phyloP scores from a whole-genome alignment of 2,888 invertebrate genomes.

The Leptura quadrifasciata region DNA sequence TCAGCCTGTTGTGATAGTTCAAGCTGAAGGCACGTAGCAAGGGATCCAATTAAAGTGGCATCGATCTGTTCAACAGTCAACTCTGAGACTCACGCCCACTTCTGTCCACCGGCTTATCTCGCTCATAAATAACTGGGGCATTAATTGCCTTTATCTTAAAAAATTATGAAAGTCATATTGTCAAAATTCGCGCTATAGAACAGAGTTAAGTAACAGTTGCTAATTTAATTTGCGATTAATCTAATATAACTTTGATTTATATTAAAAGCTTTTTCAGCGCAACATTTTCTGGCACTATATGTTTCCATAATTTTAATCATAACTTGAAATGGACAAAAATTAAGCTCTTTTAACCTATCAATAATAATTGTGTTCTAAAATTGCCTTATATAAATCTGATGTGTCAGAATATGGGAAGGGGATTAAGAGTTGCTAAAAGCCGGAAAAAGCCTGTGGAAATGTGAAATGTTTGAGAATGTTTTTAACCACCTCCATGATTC shows the following conservation, averaged over 20 bases:
- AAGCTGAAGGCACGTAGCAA: not conserved
- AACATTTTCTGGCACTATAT: not conserved
- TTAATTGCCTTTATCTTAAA: constrained; percentile 2
- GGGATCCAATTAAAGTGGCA: constrained; percentile 6
- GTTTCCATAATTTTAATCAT: not conserved
- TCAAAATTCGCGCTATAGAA: not conserved
- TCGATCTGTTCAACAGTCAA: constrained; percentile 15
- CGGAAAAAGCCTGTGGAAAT: too few species aligned
- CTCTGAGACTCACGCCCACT: not conserved
- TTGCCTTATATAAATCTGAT: too few species aligned
- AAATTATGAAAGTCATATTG: not conserved
- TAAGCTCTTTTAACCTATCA: too few species aligned
- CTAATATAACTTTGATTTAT: not conserved
- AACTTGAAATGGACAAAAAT: not conserved
- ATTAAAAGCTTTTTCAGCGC: not conserved
- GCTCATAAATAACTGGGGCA: not conserved
- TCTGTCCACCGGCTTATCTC: not conserved
- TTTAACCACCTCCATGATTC: too few species aligned
- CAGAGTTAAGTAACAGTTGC: not conserved
- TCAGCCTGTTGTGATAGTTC: not conserved
- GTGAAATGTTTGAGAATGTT: too few species aligned
- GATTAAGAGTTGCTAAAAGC: too few species aligned
- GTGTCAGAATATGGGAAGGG: too few species aligned
- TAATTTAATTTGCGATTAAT: not conserved
- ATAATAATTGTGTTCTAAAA: too few species aligned